These are phyloP conservation scores for Melanostoma mellinum DNA, from an alignment of 2,888 invertebrate genomes.

Conservation along the genomic window DNA sequence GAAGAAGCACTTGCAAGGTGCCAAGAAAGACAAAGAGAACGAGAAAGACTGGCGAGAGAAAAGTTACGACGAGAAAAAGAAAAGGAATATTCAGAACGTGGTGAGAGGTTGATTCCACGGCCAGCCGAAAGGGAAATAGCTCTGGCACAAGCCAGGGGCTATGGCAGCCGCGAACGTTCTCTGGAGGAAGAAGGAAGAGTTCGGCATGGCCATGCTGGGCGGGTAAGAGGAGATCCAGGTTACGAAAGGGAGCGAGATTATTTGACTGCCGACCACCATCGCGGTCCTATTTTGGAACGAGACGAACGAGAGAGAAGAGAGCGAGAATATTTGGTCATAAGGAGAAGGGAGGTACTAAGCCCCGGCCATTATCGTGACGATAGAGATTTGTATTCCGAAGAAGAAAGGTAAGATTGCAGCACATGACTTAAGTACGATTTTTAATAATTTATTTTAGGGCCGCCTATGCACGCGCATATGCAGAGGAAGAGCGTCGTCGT, in stretches of 20 bases:
- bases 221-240: constrained; percentile 75
- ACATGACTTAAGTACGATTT: background rate
- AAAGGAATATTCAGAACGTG: constrained; percentile 78
- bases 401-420: constrained; percentile 76
- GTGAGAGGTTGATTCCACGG: constrained; percentile 85
- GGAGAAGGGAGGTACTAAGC: constrained; percentile 79
- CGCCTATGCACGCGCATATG: constrained; percentile 77
- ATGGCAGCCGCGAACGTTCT: constrained; percentile 79
- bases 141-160: constrained; percentile 83
- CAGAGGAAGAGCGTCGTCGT: constrained; percentile 78
- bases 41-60: constrained; percentile 82
- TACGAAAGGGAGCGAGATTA: constrained; percentile 78
- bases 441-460: constrained; percentile 72
- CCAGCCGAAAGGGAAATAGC: constrained; percentile 86
- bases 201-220: constrained; percentile 56
- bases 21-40: constrained; percentile 85
- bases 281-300: constrained; percentile 77
- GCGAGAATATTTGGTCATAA: constrained; percentile 76
- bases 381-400: constrained; percentile 79
- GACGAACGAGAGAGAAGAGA: constrained; percentile 78
- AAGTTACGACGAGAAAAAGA: constrained; percentile 82
- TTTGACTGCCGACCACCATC: constrained; percentile 76
- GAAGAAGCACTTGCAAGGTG: constrained; percentile 87
- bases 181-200: constrained; percentile 77
- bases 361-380: constrained; percentile 80